Conservation (phyloP, 2,797 vertebrate species). For the Brachymystax lenok region DNA sequence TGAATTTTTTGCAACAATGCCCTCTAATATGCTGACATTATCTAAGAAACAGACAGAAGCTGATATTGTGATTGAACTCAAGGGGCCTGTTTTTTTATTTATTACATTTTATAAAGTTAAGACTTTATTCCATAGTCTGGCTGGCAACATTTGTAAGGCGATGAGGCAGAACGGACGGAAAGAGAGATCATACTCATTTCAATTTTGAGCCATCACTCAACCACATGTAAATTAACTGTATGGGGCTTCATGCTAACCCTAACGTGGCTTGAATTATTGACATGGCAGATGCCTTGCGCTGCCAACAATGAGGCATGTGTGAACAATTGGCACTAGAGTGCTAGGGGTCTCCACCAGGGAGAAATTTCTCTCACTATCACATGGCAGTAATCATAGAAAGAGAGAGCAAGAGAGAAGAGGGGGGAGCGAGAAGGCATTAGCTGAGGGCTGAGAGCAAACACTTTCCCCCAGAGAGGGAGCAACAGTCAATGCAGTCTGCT, state of each 20-base stretch:
- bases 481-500: not conserved
- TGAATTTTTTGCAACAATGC: too few relatives aligned
- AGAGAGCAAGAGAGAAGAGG: not conserved
- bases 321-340: not conserved
- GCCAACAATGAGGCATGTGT: not conserved
- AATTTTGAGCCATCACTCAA: not conserved
- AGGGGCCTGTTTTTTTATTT: too few relatives aligned
- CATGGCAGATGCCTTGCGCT: not conserved
- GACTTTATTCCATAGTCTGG: too few relatives aligned
- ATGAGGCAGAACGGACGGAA: not conserved
- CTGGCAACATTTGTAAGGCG: not conserved
- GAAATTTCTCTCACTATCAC: not conserved
- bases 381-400: not conserved
- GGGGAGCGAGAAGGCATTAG: not conserved
- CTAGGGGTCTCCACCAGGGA: not conserved
- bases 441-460: not conserved
- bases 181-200: not conserved
- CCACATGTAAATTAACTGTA: slow-evolving; percentile 12
- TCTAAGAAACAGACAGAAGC: too few relatives aligned
- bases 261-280: slow-evolving; percentile 3
- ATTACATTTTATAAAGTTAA: not conserved
- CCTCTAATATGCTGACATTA: too few relatives aligned
- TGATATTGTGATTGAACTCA: too few relatives aligned
- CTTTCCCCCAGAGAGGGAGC: not conserved
- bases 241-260: not conserved